Evolutionary conservation across 2,797 vertebrate genomes (phyloP), one percentile per base, ranked within the genome.

Genomic region (Clangula hyemalis): DNA sequence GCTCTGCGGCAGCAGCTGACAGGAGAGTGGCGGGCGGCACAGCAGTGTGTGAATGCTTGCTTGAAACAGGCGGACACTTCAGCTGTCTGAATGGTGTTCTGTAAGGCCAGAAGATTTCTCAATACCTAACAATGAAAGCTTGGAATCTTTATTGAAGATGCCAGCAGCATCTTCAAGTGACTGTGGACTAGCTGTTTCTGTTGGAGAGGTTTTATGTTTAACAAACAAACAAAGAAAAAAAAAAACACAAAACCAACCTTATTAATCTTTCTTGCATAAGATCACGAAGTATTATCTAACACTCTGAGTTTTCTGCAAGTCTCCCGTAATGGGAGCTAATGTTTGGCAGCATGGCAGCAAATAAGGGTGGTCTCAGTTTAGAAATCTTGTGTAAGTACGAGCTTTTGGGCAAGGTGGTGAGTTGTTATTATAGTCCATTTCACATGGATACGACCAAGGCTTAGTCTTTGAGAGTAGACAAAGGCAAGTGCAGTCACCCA

Each of bases 381-480:
- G 64, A 79, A 32, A 60, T 85, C 56, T 51, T 79, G 18, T 80
- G 47, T 65, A 11, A 20, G 3, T 36, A 39, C n/a, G 24, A 70
- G 30, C 21, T 77, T 34, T 57, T 76, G 34, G n/a, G 14, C 32
- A 70, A 47, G 27, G 6, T 51, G 25, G 43, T 65, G 73, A 25
- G 28, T 58, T 75, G 3, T 88, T 66, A 20, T 57, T 71, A 13
- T 53, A 57, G 57, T 68, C 51, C 6, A 7, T 28, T 79, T 85
- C 1, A 0, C 39, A 4, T 22, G 28, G 14, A 3, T 66, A 4
- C 36, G 25, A 49, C 36, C 28, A 56, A 56, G 51, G 17, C 39
- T 11, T 41, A 56, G 20, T 68, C 68, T 76, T 49, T 0, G 3
- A 71, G 57, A 65, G 10, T 10, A 0, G 0, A 24, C 30, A 15